Evolutionary conservation across 2,888 invertebrate species (phyloP), one percentile per base, ranked within the genome.

Genomic region (Strigamia maritima): DNA sequence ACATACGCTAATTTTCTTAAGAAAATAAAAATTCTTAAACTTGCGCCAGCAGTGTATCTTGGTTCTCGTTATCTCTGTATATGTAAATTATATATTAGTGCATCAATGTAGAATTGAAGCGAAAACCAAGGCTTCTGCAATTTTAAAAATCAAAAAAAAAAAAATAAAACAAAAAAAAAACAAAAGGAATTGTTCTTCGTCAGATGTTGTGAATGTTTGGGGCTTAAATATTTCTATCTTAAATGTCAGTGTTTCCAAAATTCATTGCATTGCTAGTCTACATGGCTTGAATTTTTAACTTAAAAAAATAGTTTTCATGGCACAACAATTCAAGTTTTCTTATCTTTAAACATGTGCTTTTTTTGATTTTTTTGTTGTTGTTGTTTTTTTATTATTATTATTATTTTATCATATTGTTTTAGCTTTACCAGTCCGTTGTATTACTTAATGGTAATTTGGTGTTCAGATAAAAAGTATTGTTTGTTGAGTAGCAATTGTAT

Each of bases 201-300:
- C 65, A 26, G 65, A 14, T 65, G 65, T 65, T 26, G 65, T 65
- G 16, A 65, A 16, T 65, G 65, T 65, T 26, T 65, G 65, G 65
- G 65, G 65, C 26, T 28, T 65, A 65, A 49, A 65, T 65, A 65
- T 65, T 65, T 65, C 65, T 65, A 65, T 65, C 65, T 65, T 26
- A 65, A 24, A 65, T 65, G 65, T 65, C 26, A 65, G 65, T 65
- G 65, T 65, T 65, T 65, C n/a, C 65, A 65, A 65, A 60, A 65
- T 65, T 65, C 26, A 65, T 65, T 16, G 65, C 65, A 65, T 65
- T 65, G 65, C 65, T 65, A 65, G 65, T 65, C 65, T 65, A 24
- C 65, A 65, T 65, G 65, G 65, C 65, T 65, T 65, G 65, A 65
- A 65, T 65, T 65, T 19, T 65, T 26, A 65, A 24, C 26, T 65